These are phyloP conservation scores for Zalophus californianus DNA, from an alignment of 2,797 vertebrate species.

Conservation along the genomic window DNA sequence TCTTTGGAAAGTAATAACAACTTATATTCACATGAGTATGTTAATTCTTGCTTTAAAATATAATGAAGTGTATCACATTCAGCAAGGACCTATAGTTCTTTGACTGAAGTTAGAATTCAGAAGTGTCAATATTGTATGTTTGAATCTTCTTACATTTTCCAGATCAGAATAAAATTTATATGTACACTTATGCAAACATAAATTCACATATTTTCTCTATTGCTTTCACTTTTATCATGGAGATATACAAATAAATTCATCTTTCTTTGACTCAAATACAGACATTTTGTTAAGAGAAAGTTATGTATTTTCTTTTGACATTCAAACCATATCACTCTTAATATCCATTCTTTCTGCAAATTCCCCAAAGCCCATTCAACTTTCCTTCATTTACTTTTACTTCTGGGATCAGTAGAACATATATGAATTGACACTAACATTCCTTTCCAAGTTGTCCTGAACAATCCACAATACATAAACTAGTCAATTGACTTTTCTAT, in stretches of 20 bases:
- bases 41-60: conserved; percentile 51
- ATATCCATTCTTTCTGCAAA: neutral
- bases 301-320: neutral
- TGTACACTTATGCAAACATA: neutral
- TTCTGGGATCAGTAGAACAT: neutral
- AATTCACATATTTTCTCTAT: neutral
- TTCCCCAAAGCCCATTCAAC: neutral
- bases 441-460: neutral
- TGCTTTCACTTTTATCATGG: conserved; percentile 47
- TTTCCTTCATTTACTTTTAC: neutral
- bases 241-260: conserved; percentile 42
- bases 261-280: conserved; percentile 26
- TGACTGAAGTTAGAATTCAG: neutral
- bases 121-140: neutral
- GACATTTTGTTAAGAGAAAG: conserved; percentile 49
- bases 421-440: neutral
- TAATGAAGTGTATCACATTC: neutral
- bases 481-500: neutral
- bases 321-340: neutral
- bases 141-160: conserved; percentile 11
- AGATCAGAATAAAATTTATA: conserved; percentile 24
- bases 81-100: neutral
- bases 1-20: conserved; percentile 12
- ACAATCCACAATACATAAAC: neutral
- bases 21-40: conserved; percentile 36